Base-by-base conservation (phyloP, 2,888 invertebrate genomes). In the Parapristionchus giblindavisi region DNA sequence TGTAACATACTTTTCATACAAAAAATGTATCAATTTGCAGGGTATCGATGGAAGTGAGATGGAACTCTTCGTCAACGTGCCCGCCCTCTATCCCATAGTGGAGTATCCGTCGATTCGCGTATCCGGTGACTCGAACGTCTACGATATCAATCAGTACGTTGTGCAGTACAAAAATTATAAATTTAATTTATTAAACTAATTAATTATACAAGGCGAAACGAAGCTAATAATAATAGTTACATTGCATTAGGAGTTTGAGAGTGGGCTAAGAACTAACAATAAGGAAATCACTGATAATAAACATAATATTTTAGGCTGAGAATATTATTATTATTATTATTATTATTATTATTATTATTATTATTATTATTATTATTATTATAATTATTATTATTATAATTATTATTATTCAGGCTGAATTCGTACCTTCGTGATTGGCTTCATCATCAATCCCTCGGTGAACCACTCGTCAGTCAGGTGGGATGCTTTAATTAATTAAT, bases 1-100 rank as follows among this genome's bases (percentile, higher is more conserved):
- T n/a, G n/a, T n/a, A n/a, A n/a, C n/a, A n/a, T n/a, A n/a, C n/a
- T n/a, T n/a, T n/a, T n/a, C n/a, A n/a, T n/a, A n/a, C n/a, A n/a
- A n/a, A n/a, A n/a, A n/a, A n/a, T n/a, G n/a, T n/a, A 34, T 34
- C 36, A 21, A 11, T 5, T 61, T 43, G 2, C 32, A 71, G 71
- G 71, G 58, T 4, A 29, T 71, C 27, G 6, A 36, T 1, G 71
- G 58, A 29, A 54, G 40, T 14, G 32, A 56, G 29, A 58, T 71
- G n/a, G 71, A 71, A 43, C 40, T 71, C 40, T 71, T 71, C 71
- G 58, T 71, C 24, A 21, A 29, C 2, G 29, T 71, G 38, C 71
- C 71, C 40, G 43, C n/a, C 34, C 71, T 71, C 43, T 71, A 71
- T 40, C 71, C 71, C 11, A 27, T 71, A 38, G 6, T 58, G 14